These are phyloP conservation scores for Tiphia femorata DNA, from an alignment of 2,888 invertebrate genomes.

Conservation along the genomic window DNA sequence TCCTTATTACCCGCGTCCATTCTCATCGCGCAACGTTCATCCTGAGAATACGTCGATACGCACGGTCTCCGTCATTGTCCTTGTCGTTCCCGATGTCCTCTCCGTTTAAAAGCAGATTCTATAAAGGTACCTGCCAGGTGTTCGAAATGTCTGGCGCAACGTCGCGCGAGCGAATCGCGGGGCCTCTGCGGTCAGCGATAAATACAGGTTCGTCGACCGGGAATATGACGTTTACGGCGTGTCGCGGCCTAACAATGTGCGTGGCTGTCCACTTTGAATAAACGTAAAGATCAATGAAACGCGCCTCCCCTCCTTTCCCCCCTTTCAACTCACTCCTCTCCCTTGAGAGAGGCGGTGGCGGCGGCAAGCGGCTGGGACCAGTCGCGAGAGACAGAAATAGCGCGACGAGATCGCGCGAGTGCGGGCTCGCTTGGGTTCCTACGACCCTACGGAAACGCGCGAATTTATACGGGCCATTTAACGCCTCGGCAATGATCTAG, in stretches of 20 bases:
- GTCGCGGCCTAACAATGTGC: not conserved
- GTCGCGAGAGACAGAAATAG: constrained; percentile 1
- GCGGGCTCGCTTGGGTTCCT: not conserved
- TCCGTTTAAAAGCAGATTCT: too few relatives aligned
- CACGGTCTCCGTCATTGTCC: too few relatives aligned
- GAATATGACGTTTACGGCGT: not conserved
- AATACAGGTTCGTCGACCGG: constrained; percentile 1
- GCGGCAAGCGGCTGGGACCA: too few relatives aligned
- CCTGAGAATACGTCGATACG: too few relatives aligned
- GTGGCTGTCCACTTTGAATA: not conserved
- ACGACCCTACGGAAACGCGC: not conserved
- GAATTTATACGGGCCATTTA: not conserved
- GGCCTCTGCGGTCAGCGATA: not conserved
- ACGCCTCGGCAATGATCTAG: not conserved
- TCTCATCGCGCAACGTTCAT: too few relatives aligned
- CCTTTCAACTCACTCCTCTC: too few relatives aligned
- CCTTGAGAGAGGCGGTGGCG: too few relatives aligned
- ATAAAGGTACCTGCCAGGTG: too few relatives aligned
- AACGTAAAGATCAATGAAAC: not conserved
- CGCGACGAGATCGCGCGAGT: not conserved
- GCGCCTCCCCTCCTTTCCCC: not conserved
- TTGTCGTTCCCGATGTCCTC: too few relatives aligned
- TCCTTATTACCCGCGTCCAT: too few relatives aligned
- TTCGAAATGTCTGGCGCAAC: too few relatives aligned
- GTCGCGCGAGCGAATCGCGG: not conserved